These are phyloP conservation scores for Apomyelois bistriatella DNA, from an alignment of 2,888 invertebrate species.

Conservation along the genomic window DNA sequence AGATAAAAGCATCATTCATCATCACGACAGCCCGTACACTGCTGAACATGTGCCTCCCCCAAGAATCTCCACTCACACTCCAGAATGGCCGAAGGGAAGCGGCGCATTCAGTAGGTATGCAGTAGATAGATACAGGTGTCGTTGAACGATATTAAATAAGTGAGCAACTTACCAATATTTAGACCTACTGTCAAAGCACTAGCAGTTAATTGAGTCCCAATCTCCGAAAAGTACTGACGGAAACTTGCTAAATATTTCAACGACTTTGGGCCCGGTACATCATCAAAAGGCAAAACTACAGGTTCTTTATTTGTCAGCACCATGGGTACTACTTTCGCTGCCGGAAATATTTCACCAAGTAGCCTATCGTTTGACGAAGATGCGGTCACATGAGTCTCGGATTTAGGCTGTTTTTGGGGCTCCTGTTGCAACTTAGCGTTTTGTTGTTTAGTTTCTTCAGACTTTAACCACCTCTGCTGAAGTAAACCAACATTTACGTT, in stretches of 20 bases:
- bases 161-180: slow-evolving; percentile 62
- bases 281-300: slow-evolving; percentile 76
- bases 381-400: background rate
- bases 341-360: slow-evolving; percentile 44
- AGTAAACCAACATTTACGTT: slow-evolving; percentile 26
- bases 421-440: slow-evolving; percentile 23
- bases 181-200: slow-evolving; percentile 71
- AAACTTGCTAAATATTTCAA: slow-evolving; percentile 79
- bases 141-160: too few relatives aligned
- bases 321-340: slow-evolving; percentile 50
- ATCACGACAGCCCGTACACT: too few relatives aligned
- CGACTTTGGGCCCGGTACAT: slow-evolving; percentile 82
- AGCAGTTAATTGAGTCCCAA: slow-evolving; percentile 82
- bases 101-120: too few relatives aligned
- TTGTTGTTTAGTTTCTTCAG: slow-evolving; percentile 28
- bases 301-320: slow-evolving; percentile 51
- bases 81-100: too few relatives aligned
- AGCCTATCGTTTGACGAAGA: slow-evolving; percentile 18
- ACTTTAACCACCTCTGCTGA: slow-evolving; percentile 31
- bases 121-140: too few relatives aligned
- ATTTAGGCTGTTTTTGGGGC: background rate
- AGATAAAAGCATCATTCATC: too few relatives aligned
- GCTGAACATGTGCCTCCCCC: too few relatives aligned
- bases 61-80: too few relatives aligned
- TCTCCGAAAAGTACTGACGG: slow-evolving; percentile 80